Percentiles rank a stretch among this genome's conserved stretches.
Conservation (phyloP, 2,113 vertebrate species). For the Ictidomys tridecemlineatus region DNA sequence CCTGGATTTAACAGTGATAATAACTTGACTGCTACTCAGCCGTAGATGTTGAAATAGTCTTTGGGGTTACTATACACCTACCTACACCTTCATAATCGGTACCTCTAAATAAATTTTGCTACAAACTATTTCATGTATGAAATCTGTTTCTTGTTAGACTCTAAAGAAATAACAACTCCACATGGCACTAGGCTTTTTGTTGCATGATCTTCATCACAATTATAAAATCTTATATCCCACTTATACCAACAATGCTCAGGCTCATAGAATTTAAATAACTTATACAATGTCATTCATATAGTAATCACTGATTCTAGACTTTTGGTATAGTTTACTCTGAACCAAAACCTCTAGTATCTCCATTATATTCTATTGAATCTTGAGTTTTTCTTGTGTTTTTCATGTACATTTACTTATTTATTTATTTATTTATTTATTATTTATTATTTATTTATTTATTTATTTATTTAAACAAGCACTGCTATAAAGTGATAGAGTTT, state of each 20-base stretch:
- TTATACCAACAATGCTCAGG: background rate
- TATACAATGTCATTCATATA: background rate
- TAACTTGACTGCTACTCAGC: background rate
- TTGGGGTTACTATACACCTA: background rate
- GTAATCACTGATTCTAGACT: background rate
- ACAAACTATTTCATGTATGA: background rate
- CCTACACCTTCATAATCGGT: background rate
- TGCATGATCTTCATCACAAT: background rate
- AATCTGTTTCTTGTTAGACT: constrained; percentile 30
- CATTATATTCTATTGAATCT: background rate
- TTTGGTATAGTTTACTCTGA: background rate
- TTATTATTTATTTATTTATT: too few species aligned
- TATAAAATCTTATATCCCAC: background rate
- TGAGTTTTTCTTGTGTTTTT: background rate
- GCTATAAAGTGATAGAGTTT: background rate
- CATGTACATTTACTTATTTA: too few species aligned
- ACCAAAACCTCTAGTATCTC: background rate
- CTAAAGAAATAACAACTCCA: background rate
- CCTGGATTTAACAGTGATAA: background rate
- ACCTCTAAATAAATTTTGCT: constrained; percentile 30
- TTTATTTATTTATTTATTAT: too few species aligned
- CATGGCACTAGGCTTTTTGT: background rate
- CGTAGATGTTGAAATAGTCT: background rate
- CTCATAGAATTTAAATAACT: background rate
- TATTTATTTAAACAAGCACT: background rate